phyloP scores from a whole-genome alignment of 2,888 invertebrate genomes.

The Ephialtes manifestator region DNA sequence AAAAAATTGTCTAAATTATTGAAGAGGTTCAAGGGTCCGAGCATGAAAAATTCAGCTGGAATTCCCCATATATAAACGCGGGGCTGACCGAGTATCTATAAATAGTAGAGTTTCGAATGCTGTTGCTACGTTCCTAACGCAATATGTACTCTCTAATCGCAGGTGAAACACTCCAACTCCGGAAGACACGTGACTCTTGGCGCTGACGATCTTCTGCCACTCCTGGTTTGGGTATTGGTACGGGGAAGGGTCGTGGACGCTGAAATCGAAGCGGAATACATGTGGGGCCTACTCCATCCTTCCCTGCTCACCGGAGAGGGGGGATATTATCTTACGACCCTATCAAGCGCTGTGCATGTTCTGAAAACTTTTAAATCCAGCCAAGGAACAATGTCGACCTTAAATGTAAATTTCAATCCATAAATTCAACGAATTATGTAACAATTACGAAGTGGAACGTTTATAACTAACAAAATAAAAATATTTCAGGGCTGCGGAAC shows the following conservation, averaged over 20 bases:
- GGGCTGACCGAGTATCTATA: slow-evolving; percentile 12
- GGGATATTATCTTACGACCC: slow-evolving; percentile 97
- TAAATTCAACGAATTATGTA: not conserved
- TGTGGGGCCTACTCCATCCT: slow-evolving; percentile 97
- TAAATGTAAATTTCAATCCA: slow-evolving; percentile 78
- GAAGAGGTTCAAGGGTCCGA: too few relatives aligned
- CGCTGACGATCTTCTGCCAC: slow-evolving; percentile 96
- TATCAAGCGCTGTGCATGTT: slow-evolving; percentile 97
- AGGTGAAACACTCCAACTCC: slow-evolving; percentile 90
- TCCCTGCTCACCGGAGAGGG: slow-evolving; percentile 96
- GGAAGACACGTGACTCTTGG: slow-evolving; percentile 88
- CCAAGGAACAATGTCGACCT: slow-evolving; percentile 84
- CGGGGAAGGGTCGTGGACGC: slow-evolving; percentile 96
- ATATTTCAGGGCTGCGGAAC: slow-evolving; percentile 84
- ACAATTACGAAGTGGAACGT: not conserved
- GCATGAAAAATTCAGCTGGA: too few relatives aligned
- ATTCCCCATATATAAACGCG: too few relatives aligned
- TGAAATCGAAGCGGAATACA: slow-evolving; percentile 98
- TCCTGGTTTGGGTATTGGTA: slow-evolving; percentile 96
- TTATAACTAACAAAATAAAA: not conserved
- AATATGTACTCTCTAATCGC: slow-evolving; percentile 63
- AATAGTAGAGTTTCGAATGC: slow-evolving; percentile 22
- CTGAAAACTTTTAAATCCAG: slow-evolving; percentile 89
- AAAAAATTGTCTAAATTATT: too few relatives aligned
- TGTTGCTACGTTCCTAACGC: slow-evolving; percentile 9